Percentiles rank a stretch among this genome's conserved stretches.
Evolutionary conservation across 2,113 vertebrate genomes (phyloP).

Genomic region (Glaucomys volans): DNA sequence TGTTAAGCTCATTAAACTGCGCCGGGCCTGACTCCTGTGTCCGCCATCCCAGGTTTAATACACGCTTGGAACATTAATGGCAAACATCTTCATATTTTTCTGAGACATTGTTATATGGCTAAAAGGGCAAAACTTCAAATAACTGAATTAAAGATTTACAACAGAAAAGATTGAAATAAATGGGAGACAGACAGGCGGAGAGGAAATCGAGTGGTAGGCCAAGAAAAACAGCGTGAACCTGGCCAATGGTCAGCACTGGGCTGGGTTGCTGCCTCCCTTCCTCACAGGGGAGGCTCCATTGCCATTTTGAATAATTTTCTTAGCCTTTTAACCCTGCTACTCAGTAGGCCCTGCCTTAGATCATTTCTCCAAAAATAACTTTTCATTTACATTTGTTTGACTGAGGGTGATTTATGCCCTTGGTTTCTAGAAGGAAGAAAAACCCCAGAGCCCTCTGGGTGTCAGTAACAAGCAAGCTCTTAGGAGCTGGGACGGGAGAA

Average conservation of each 20-base stretch:
- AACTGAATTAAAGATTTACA: conserved; percentile 16
- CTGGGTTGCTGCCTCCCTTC: background rate
- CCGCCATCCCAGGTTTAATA: background rate
- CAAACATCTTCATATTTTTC: background rate
- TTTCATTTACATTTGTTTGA: background rate
- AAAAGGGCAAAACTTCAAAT: conserved; percentile 17
- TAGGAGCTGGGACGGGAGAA: conserved; percentile 12
- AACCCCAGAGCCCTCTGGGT: background rate
- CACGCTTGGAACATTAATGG: background rate
- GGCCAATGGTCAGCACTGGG: background rate
- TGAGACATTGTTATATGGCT: background rate
- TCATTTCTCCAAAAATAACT: background rate
- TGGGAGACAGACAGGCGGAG: background rate
- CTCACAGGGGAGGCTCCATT: background rate
- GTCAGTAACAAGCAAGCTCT: background rate
- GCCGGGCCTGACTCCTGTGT: background rate
- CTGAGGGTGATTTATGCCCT: background rate
- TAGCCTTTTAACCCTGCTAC: background rate
- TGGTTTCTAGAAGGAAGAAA: conserved; percentile 45
- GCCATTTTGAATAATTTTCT: background rate
- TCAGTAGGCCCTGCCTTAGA: background rate
- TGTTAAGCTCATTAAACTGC: background rate
- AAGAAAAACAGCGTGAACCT: background rate
- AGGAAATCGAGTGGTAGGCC: background rate
- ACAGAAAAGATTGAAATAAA: background rate